These are phyloP conservation scores for Clavelina lepadiformis DNA, from an alignment of 23 tunicate genomes.

Conservation along the genomic window DNA sequence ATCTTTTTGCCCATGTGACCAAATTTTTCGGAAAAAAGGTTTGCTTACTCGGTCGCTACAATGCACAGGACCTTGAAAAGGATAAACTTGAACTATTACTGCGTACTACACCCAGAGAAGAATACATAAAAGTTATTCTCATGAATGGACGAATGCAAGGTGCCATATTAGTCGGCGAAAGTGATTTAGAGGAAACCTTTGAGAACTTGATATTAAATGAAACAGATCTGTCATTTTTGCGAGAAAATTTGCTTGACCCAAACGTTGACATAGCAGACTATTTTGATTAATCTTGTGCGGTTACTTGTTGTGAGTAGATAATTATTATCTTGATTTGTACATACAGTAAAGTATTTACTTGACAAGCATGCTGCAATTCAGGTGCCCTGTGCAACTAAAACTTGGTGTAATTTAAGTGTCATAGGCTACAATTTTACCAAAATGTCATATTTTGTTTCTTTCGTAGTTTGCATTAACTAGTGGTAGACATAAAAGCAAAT, in stretches of 20 bases:
- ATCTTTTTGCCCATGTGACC: slow-evolving; percentile 76
- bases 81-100: slow-evolving; percentile 41
- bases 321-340: too few relatives aligned
- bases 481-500: too few relatives aligned
- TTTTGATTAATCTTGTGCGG: slow-evolving; percentile 67
- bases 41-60: slow-evolving; percentile 63
- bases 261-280: slow-evolving; percentile 79
- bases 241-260: slow-evolving; percentile 71
- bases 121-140: slow-evolving; percentile 73
- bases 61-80: slow-evolving; percentile 43
- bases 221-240: slow-evolving; percentile 51
- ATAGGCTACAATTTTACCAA: too few relatives aligned
- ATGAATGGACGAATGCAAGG: slow-evolving; percentile 78
- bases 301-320: too few relatives aligned
- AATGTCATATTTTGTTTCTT: too few relatives aligned
- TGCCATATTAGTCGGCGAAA: slow-evolving; percentile 80
- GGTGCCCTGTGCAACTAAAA: too few relatives aligned
- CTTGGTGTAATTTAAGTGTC: too few relatives aligned
- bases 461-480: too few relatives aligned
- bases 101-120: slow-evolving; percentile 46
- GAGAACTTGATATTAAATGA: slow-evolving; percentile 83
- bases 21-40: slow-evolving; percentile 68
- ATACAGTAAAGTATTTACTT: too few relatives aligned
- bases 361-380: too few relatives aligned
- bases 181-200: slow-evolving; percentile 93